These are phyloP conservation scores for Melanotaenia maccullochi DNA, from an alignment of 2,797 vertebrate species.

Conservation along the genomic window DNA sequence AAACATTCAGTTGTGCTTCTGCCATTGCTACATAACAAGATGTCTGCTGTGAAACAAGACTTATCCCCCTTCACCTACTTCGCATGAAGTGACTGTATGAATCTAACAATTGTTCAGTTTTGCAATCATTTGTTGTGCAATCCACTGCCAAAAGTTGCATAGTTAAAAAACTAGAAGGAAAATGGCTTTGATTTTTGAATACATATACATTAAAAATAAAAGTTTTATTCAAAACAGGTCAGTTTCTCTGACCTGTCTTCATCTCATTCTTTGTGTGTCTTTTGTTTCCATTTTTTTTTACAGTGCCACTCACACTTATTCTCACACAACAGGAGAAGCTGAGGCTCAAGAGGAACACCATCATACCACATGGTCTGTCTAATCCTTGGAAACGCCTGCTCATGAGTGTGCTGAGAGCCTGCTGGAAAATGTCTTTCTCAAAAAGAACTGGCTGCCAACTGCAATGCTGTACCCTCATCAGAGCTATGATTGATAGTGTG, in stretches of 20 bases:
- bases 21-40: background rate
- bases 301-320: constrained; percentile 2
- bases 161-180: constrained; percentile 14
- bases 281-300: background rate
- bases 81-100: constrained; percentile 6
- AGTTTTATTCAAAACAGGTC: constrained; percentile 14
- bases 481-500: constrained; percentile 40
- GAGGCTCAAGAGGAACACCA: constrained; percentile 22
- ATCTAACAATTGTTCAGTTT: constrained; percentile 13
- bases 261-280: background rate
- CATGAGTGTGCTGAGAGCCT: constrained; percentile 27
- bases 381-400: constrained; percentile 57
- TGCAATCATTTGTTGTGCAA: constrained; percentile 17
- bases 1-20: background rate
- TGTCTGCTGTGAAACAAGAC: background rate
- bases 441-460: constrained; percentile 41
- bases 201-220: background rate
- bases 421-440: constrained; percentile 68
- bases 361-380: constrained; percentile 35
- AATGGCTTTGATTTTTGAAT: background rate
- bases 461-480: constrained; percentile 33
- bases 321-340: constrained; percentile 23
- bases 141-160: constrained; percentile 4
- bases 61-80: constrained; percentile 10
- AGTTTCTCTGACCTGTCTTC: background rate